Evolutionary conservation across 2,797 vertebrate genomes (phyloP).

Genomic region (Synaphobranchus kaupii): DNA sequence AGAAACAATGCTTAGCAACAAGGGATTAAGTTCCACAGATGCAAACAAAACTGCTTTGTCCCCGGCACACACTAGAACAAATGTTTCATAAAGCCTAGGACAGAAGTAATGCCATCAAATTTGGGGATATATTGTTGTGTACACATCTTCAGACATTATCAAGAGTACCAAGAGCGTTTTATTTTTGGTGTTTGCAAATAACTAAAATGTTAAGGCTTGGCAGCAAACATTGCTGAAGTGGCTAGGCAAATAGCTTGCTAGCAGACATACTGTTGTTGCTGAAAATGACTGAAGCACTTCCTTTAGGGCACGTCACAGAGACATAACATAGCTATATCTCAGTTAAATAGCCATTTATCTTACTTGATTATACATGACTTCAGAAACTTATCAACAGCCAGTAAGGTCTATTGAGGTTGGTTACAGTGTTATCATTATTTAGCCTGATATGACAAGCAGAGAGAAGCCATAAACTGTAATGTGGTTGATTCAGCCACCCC

Average conservation of each 20-base stretch:
- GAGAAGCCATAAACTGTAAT: background rate
- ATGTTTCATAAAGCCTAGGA: background rate
- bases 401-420: too few relatives aligned
- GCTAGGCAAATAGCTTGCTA: background rate
- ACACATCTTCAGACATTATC: background rate
- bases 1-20: conserved; percentile 4
- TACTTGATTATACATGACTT: too few relatives aligned
- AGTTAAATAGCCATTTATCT: too few relatives aligned
- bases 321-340: background rate
- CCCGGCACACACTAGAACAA: background rate
- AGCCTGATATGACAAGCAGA: background rate
- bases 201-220: background rate
- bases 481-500: background rate
- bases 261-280: background rate
- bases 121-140: background rate
- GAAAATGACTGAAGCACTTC: background rate
- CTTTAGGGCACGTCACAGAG: background rate
- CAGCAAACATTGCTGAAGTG: background rate
- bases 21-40: background rate
- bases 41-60: background rate
- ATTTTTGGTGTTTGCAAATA: background rate
- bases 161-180: background rate
- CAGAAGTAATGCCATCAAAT: background rate
- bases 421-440: background rate
- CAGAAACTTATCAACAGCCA: too few relatives aligned